phyloP scores from a whole-genome alignment of 2,888 invertebrate genomes.

The Bombyx huttoni region DNA sequence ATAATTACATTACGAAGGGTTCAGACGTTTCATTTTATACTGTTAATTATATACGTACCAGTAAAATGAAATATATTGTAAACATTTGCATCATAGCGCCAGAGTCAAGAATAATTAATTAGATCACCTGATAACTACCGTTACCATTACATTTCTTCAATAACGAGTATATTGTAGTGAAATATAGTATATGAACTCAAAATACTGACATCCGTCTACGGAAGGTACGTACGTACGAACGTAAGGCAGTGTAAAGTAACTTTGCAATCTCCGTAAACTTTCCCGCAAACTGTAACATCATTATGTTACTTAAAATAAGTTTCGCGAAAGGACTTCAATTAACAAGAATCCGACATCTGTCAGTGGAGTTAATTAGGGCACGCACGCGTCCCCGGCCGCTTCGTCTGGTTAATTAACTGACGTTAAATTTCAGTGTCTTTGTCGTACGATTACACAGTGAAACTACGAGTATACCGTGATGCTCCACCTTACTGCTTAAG shows the following conservation, averaged over 20 bases:
- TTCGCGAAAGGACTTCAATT: neutral
- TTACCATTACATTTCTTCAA: no score
- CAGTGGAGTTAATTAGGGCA: conserved; percentile 2
- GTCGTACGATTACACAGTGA: conserved; percentile 2
- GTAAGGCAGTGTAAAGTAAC: neutral
- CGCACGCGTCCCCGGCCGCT: neutral
- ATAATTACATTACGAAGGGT: neutral
- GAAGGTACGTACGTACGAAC: no score
- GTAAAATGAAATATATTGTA: no score
- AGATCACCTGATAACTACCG: no score
- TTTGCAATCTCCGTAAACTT: neutral
- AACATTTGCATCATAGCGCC: no score
- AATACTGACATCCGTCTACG: neutral
- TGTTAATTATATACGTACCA: no score
- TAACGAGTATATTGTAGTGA: neutral
- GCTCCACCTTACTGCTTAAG: no score
- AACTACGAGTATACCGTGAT: no score
- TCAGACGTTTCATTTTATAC: neutral
- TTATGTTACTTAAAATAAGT: conserved; percentile 1
- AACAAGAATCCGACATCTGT: conserved; percentile 3
- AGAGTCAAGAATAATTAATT: no score
- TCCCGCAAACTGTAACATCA: neutral
- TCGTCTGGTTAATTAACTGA: conserved; percentile 1
- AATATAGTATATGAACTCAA: neutral
- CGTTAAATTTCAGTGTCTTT: neutral